Base-by-base conservation (phyloP, 2,888 invertebrate genomes). In the Caenorhabditis panamensis region DNA sequence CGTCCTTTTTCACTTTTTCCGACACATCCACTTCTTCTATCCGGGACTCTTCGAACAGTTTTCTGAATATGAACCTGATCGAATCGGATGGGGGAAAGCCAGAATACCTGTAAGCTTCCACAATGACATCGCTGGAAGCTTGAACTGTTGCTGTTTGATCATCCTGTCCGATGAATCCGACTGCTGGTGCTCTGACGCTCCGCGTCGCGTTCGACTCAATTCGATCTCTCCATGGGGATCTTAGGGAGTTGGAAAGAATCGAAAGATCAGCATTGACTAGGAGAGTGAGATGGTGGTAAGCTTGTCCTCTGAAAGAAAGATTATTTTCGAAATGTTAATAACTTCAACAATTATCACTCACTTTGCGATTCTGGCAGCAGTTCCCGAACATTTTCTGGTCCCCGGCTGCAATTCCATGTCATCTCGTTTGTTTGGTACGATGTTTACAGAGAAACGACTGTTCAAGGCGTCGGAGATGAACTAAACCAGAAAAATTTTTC, bases 231-330 rank as follows among this genome's bases (percentile, higher is more conserved):
- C 36, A 68, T 5, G 80, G 80, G 18, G 86, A 88, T 62, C 82
- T 78, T 11, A 91, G 72, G 0, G 87, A 77, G 1, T 59, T 63
- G 20, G 81, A 68, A 49, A 91, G 72, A 6, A 73, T 49, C 16
- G 53, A 24, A 16, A 87, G 68, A 66, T 92, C 89, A 0, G 95
- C 95, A 90, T 95, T 94, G 81, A 97, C 95, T 91, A 97, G 93
- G 85, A 99, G 93, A 3, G 98, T 98, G 92, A 96, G 96, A 92
- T 98, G 98, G 91, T 99, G 98, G 93, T 98, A 99, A n/a, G 96
- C 95, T 90, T 95, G 94, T 11, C 94, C 93, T 84, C 94, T 68
- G n/a, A 24, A 44, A 26, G 4, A 16, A 28, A 2, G 6, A 64
- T 64, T 36, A 64, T 28, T 5, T 28, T n/a, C 31, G 4, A n/a